These are phyloP conservation scores for Cephus pulcher DNA, from an alignment of 2,888 invertebrate species.

Conservation along the genomic window DNA sequence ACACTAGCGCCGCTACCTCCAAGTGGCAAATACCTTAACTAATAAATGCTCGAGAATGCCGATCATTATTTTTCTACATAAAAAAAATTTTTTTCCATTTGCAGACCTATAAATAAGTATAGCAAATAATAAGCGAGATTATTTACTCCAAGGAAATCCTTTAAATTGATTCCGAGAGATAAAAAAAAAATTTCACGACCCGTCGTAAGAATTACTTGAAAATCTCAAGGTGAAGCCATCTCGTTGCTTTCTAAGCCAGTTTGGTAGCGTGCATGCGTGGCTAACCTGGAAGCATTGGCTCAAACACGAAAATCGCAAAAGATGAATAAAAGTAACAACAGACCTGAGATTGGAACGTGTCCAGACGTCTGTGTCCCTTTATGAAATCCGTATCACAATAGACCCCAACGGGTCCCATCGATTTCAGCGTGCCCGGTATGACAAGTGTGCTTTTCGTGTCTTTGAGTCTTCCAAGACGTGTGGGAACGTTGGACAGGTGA, in stretches of 20 bases:
- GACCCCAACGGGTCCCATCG: background rate
- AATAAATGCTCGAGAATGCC: background rate
- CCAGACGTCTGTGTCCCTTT: background rate
- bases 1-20: background rate
- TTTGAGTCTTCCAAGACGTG: background rate
- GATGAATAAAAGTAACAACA: background rate
- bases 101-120: background rate
- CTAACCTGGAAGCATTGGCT: background rate
- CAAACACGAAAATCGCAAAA: background rate
- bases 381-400: background rate
- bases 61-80: background rate
- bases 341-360: background rate
- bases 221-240: background rate
- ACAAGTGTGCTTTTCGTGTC: background rate
- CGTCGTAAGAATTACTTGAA: background rate
- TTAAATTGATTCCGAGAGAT: background rate
- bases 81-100: background rate
- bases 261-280: background rate
- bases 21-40: background rate
- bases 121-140: background rate
- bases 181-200: background rate
- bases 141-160: background rate
- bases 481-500: background rate
- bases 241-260: background rate
- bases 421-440: background rate